phyloP scores from a whole-genome alignment of 1,140 invertebrate genomes.

The Apis dorsata region DNA sequence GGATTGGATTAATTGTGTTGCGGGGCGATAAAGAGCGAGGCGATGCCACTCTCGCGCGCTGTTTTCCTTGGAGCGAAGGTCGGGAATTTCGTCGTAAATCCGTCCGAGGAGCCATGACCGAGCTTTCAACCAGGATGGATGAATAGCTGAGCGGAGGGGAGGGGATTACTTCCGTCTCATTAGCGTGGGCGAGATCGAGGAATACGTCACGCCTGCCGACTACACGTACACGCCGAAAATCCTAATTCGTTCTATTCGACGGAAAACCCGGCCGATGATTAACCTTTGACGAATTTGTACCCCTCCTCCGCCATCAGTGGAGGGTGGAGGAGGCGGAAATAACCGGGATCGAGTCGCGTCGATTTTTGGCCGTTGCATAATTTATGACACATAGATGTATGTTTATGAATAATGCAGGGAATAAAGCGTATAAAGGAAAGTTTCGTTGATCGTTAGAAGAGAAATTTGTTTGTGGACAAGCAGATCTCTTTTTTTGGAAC shows the following conservation, averaged over 20 bases:
- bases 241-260: slow-evolving; percentile 53
- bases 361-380: neutral
- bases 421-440: neutral
- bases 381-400: neutral
- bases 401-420: slow-evolving; percentile 6
- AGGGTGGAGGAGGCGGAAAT: too few relatives aligned
- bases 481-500: too few relatives aligned
- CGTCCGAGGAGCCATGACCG: slow-evolving; percentile 52
- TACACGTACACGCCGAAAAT: slow-evolving; percentile 47
- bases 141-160: slow-evolving; percentile 44
- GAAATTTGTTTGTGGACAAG: neutral
- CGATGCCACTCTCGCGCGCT: too few relatives aligned
- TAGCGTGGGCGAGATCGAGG: slow-evolving; percentile 57
- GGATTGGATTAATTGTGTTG: too few relatives aligned
- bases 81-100: too few relatives aligned
- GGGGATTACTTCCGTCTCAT: slow-evolving; percentile 65
- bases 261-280: slow-evolving; percentile 52
- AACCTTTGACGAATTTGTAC: slow-evolving; percentile 30
- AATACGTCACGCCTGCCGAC: slow-evolving; percentile 59
- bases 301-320: neutral
- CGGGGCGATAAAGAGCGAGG: too few relatives aligned
- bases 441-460: neutral
- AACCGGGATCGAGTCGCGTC: neutral
- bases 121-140: slow-evolving; percentile 62
- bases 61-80: too few relatives aligned